Conservation (phyloP, 1,140 invertebrate species). For the Drosophila guanche region DNA sequence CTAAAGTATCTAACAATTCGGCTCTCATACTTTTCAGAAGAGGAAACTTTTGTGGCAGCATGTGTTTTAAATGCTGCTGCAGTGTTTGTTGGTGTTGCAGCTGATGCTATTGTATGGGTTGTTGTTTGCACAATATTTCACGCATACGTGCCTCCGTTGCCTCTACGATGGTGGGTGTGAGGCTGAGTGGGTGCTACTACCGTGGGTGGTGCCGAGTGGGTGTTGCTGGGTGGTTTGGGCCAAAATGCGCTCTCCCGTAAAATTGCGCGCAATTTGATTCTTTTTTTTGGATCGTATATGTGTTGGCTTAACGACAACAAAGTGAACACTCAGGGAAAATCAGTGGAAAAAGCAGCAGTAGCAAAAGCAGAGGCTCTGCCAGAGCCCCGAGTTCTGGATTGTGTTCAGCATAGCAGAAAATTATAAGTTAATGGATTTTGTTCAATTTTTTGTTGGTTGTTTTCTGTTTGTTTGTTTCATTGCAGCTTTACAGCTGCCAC, state of each 20-base stretch:
- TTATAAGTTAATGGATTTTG: conserved; percentile 82
- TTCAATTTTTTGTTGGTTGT: conserved; percentile 43
- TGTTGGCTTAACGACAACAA: conserved; percentile 70
- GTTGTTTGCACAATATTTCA: conserved; percentile 80
- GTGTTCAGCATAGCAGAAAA: conserved; percentile 77
- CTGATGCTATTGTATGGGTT: conserved; percentile 35
- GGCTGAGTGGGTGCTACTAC: conserved; percentile 14
- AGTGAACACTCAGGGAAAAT: conserved; percentile 61
- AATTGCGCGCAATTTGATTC: conserved; percentile 78
- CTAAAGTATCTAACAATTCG: too few relatives aligned
- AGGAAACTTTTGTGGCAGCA: background rate
- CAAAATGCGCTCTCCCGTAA: conserved; percentile 77
- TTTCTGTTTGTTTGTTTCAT: conserved; percentile 3
- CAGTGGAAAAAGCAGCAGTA: too few relatives aligned
- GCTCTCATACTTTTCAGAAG: too few relatives aligned
- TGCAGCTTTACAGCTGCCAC: conserved; percentile 10
- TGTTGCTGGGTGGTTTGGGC: conserved; percentile 24
- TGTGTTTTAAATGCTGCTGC: conserved; percentile 13
- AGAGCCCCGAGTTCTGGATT: conserved; percentile 41
- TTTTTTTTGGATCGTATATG: conserved; percentile 31
- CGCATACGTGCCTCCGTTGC: conserved; percentile 64
- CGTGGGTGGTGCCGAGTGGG: conserved; percentile 30
- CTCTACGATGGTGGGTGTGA: conserved; percentile 22
- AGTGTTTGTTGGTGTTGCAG: conserved; percentile 22
- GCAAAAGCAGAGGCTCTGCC: background rate